Evolutionary conservation across 2,888 invertebrate species (phyloP).

Genomic region (Eulithis prunata): DNA sequence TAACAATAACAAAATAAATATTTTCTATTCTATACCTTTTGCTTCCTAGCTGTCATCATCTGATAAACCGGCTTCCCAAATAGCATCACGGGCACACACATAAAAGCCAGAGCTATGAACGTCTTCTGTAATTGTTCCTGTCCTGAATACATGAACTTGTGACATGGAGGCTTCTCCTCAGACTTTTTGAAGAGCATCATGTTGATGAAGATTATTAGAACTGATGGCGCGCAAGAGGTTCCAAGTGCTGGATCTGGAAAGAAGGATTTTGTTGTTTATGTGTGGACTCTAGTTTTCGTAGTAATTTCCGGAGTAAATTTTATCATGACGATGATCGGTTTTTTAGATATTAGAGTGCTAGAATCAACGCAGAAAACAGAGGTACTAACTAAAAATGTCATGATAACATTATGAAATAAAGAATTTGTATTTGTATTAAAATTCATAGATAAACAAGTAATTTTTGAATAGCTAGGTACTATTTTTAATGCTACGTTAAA

Average conservation of each 20-base stretch:
- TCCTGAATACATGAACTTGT: constrained; percentile 84
- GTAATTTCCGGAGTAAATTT: no score
- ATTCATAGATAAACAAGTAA: no score
- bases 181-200: constrained; percentile 88
- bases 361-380: no score
- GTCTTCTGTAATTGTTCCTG: constrained; percentile 86
- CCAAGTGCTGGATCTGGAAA: constrained; percentile 69
- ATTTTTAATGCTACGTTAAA: no score
- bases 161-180: constrained; percentile 73
- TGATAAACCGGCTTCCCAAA: constrained; percentile 90
- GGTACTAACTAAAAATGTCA: no score
- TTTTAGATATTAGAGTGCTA: no score
- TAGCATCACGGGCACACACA: constrained; percentile 91
- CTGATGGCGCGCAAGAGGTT: constrained; percentile 89
- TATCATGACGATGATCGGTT: no score
- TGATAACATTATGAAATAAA: no score
- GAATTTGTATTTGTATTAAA: no score
- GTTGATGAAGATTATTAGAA: constrained; percentile 92
- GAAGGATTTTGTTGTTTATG: not conserved
- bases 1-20: no score
- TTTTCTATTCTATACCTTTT: constrained; percentile 52
- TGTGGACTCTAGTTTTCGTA: no score
- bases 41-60: constrained; percentile 72
- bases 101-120: constrained; percentile 86
- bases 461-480: no score